Conservation (phyloP, 2,888 invertebrate species). For the Isotomurus palustris region DNA sequence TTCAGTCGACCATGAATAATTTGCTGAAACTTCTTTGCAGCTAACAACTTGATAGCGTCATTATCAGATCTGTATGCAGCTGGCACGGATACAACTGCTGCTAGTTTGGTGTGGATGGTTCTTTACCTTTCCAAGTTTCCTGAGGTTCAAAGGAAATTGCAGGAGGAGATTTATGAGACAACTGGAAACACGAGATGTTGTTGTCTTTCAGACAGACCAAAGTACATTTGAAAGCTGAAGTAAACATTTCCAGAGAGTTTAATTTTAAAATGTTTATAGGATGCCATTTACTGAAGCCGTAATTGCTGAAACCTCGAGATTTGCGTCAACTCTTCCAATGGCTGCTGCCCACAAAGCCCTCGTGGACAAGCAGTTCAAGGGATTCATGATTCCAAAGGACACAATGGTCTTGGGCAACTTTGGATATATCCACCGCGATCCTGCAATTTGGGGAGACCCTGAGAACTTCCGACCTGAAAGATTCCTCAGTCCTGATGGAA, state of each 20-base stretch:
- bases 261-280: not conserved
- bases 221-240: constrained; percentile 2
- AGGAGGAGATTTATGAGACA: not conserved
- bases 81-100: not conserved
- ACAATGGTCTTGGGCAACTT: not conserved
- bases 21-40: constrained; percentile 1
- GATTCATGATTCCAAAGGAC: not conserved
- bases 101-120: not conserved
- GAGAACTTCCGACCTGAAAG: not conserved
- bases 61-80: not conserved
- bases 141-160: not conserved
- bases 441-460: not conserved
- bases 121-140: constrained; percentile 1
- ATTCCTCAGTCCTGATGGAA: not conserved
- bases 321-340: constrained; percentile 47
- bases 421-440: not conserved
- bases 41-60: constrained; percentile 16
- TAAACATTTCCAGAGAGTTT: too few species aligned
- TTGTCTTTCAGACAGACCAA: not conserved
- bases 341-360: not conserved
- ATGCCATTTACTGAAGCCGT: not conserved
- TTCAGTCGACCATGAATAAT: not conserved
- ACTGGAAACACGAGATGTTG: not conserved
- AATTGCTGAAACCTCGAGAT: not conserved
- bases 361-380: not conserved